phyloP scores from a whole-genome alignment of 2,113 vertebrate genomes.

The Anolis carolinensis region DNA sequence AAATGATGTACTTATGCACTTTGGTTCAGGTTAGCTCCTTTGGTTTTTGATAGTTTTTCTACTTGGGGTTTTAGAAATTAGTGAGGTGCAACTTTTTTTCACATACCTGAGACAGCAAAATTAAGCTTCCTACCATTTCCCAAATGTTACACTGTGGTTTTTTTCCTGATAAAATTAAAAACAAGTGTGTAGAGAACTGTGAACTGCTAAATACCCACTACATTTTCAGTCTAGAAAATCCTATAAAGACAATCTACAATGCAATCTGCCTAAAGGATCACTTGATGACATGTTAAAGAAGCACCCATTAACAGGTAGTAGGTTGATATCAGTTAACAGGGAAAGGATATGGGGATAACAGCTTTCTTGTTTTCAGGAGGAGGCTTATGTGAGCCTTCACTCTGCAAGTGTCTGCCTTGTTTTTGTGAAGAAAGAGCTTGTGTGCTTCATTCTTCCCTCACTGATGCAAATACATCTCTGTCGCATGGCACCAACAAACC shows the following conservation, averaged over 20 bases:
- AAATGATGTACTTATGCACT: not conserved
- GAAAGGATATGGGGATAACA: not conserved
- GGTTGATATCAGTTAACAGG: not conserved
- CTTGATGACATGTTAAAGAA: slow-evolving; percentile 8
- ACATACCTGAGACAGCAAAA: not conserved
- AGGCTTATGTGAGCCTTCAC: not conserved
- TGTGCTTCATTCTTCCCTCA: slow-evolving; percentile 43
- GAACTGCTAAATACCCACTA: not conserved
- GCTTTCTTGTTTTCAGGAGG: not conserved
- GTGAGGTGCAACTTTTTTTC: not conserved
- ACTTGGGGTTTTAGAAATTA: not conserved
- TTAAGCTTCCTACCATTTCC: not conserved
- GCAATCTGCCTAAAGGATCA: not conserved
- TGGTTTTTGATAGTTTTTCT: not conserved
- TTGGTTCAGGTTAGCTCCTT: not conserved
- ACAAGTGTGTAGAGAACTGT: not conserved
- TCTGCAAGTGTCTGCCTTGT: slow-evolving; percentile 20
- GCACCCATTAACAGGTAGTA: not conserved
- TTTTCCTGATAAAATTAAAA: not conserved
- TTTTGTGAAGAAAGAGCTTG: slow-evolving; percentile 26
- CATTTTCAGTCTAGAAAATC: not conserved
- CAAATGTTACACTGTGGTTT: not conserved
- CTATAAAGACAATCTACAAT: not conserved
- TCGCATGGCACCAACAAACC: slow-evolving; percentile 26
- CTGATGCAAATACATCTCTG: slow-evolving; percentile 42